A percentile compares a stretch with the other conserved stretches of the same genome.
Conservation (phyloP, 2,113 vertebrate genomes). For the Mugil cephalus region DNA sequence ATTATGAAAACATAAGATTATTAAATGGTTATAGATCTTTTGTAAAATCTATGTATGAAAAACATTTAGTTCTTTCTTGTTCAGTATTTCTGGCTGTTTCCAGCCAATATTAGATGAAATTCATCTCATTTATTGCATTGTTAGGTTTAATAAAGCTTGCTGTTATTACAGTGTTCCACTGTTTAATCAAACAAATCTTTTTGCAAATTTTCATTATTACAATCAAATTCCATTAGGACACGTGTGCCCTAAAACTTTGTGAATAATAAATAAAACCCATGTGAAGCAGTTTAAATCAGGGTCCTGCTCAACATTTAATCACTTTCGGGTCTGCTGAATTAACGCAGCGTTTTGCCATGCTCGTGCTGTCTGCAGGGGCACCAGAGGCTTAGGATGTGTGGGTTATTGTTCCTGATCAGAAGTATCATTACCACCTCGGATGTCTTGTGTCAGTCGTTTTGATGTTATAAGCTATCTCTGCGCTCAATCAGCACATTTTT, state of each 20-base stretch:
- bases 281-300: conserved; percentile 15
- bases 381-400: neutral
- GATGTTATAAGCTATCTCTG: no score
- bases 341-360: conserved; percentile 17
- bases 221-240: conserved; percentile 14
- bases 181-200: conserved; percentile 21
- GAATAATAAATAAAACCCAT: conserved; percentile 16
- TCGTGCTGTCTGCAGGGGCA: neutral
- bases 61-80: no score
- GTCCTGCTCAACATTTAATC: conserved; percentile 46
- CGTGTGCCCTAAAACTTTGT: neutral
- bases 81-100: neutral
- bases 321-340: conserved; percentile 21
- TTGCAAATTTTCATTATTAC: conserved; percentile 16
- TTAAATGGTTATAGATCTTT: no score
- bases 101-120: neutral
- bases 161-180: conserved; percentile 23
- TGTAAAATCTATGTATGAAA: no score
- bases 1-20: no score
- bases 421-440: neutral
- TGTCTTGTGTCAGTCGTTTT: neutral
- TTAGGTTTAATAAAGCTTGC: conserved; percentile 33
- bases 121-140: neutral
- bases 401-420: conserved; percentile 1
- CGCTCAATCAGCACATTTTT: no score